Percentiles rank a stretch among this genome's conserved stretches.
Evolutionary conservation across 1,140 invertebrate species (phyloP).

Genomic region (Capitella teleta): DNA sequence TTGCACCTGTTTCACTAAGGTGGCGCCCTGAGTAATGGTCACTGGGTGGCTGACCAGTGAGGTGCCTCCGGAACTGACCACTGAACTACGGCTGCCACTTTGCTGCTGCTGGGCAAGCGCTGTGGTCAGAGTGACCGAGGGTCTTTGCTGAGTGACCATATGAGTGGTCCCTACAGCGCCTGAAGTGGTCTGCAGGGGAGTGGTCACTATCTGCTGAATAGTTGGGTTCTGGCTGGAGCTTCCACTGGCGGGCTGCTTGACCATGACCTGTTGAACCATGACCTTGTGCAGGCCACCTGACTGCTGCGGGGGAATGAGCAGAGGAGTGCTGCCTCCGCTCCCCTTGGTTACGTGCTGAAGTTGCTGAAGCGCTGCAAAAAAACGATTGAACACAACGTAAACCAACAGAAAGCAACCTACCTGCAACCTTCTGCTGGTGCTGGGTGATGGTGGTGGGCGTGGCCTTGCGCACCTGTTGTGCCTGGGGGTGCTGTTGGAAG

Average conservation of each 20-base stretch:
- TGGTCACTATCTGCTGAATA: slow-evolving; percentile 10
- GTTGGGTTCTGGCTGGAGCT: slow-evolving; percentile 10
- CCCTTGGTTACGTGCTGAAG: not conserved
- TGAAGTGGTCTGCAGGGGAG: not conserved
- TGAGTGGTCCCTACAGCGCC: slow-evolving; percentile 2
- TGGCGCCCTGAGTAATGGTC: not conserved
- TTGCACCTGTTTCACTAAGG: not conserved
- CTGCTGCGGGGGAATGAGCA: slow-evolving; percentile 7
- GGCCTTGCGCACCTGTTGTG: not conserved
- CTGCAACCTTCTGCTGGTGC: not conserved
- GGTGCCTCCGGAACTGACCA: not conserved
- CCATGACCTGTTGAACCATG: slow-evolving; percentile 53
- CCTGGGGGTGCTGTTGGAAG: not conserved
- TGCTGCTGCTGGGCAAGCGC: too few relatives aligned
- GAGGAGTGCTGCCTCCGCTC: slow-evolving; percentile 26
- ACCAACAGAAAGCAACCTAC: not conserved
- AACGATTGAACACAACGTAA: not conserved
- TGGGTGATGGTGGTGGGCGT: not conserved
- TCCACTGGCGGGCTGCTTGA: slow-evolving; percentile 44
- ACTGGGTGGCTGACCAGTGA: not conserved
- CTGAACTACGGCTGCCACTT: slow-evolving; percentile 1
- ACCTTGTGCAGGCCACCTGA: slow-evolving; percentile 2
- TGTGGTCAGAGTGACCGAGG: too few relatives aligned
- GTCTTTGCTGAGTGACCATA: slow-evolving; percentile 4
- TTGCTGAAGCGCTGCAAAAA: not conserved